Evolutionary conservation across 2,113 vertebrate species (phyloP).

Genomic region (Larimichthys polyactis): DNA sequence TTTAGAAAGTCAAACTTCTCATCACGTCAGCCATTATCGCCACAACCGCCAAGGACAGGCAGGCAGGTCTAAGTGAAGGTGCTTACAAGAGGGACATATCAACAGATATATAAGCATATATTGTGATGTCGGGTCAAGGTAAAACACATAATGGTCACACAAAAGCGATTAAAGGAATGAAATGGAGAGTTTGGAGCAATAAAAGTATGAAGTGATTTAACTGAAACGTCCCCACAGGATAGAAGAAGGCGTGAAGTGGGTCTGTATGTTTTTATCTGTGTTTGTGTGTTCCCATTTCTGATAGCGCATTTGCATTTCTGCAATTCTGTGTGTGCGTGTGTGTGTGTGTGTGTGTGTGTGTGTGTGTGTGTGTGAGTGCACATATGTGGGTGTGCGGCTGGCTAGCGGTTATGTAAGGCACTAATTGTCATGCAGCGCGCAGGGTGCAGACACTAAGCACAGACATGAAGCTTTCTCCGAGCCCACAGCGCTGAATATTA

Average conservation of each 20-base stretch:
- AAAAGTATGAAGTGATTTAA: constrained; percentile 46
- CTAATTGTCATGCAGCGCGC: constrained; percentile 77
- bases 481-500: constrained; percentile 69
- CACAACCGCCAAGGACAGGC: constrained; percentile 25
- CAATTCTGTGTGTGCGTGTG: not conserved
- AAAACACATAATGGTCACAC: not conserved
- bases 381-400: constrained; percentile 64
- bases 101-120: constrained; percentile 34
- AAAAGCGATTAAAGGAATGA: constrained; percentile 34
- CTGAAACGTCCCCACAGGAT: constrained; percentile 47
- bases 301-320: constrained; percentile 30
- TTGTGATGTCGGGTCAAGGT: not conserved
- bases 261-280: constrained; percentile 41
- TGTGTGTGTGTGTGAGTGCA: constrained; percentile 24
- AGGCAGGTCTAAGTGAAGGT: constrained; percentile 4
- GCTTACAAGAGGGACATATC: constrained; percentile 26
- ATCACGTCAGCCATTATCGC: constrained; percentile 50
- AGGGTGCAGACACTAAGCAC: constrained; percentile 65
- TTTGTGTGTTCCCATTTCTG: constrained; percentile 22
- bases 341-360: constrained; percentile 17
- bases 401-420: constrained; percentile 70
- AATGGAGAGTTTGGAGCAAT: constrained; percentile 20
- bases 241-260: constrained; percentile 43
- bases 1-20: constrained; percentile 56
- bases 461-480: constrained; percentile 65